Conservation (phyloP, 1,140 invertebrate genomes). For the Prorops nasuta region DNA sequence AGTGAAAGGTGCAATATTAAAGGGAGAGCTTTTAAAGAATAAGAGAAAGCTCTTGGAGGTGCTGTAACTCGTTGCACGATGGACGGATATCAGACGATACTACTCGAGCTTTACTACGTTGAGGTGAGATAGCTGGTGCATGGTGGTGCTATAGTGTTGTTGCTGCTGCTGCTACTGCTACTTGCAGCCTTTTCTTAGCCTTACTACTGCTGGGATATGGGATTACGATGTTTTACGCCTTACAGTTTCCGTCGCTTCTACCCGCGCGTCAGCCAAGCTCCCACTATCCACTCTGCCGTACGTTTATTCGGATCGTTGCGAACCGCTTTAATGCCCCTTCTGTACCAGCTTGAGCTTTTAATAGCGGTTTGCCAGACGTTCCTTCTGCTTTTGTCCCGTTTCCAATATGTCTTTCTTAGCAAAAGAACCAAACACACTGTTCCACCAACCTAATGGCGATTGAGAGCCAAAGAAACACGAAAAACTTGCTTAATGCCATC, state of each 20-base stretch:
- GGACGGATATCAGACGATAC: not conserved
- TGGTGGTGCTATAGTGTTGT: too few relatives aligned
- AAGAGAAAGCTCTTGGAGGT: not conserved
- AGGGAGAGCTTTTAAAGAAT: not conserved
- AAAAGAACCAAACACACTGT: too few relatives aligned
- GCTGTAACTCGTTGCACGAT: not conserved
- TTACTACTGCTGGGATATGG: not conserved
- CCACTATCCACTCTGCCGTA: slow-evolving; percentile 2
- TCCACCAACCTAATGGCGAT: too few relatives aligned
- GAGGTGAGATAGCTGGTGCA: too few relatives aligned
- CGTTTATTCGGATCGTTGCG: slow-evolving; percentile 24
- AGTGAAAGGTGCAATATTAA: not conserved
- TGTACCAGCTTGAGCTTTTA: slow-evolving; percentile 19
- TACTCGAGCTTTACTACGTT: not conserved
- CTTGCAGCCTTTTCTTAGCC: not conserved
- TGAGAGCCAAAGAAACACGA: too few relatives aligned
- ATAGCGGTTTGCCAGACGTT: slow-evolving; percentile 17
- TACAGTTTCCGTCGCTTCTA: slow-evolving; percentile 5
- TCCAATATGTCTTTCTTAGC: too few relatives aligned
- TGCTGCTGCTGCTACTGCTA: not conserved
- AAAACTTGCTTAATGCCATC: too few relatives aligned
- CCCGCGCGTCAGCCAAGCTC: not conserved
- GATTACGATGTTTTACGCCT: slow-evolving; percentile 28
- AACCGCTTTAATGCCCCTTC: slow-evolving; percentile 23
- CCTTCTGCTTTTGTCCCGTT: too few relatives aligned